Percentiles rank a stretch among this genome's conserved stretches.
Evolutionary conservation across 1,140 invertebrate genomes (phyloP).

Genomic region (Dufourea novaeangliae): DNA sequence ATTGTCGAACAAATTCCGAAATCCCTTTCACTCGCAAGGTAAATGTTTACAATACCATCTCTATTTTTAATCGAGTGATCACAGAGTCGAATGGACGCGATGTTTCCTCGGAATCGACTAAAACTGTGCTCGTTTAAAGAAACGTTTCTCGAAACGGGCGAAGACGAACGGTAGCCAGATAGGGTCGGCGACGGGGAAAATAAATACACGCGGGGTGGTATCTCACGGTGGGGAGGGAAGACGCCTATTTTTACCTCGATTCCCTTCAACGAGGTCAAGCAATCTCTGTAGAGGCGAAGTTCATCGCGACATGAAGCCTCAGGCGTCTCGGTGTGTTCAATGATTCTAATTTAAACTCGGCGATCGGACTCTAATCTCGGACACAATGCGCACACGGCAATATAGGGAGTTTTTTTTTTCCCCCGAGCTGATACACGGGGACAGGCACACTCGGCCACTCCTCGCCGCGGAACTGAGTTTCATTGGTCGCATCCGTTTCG

Average conservation of each 20-base stretch:
- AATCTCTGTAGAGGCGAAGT: not conserved
- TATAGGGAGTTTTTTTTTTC: not conserved
- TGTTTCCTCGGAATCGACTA: not conserved
- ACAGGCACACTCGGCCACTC: not conserved
- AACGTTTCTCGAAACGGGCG: not conserved
- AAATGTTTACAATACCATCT: not conserved
- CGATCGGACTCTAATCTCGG: not conserved
- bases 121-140: not conserved
- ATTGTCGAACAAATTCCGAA: too few relatives aligned
- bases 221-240: not conserved
- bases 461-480: not conserved
- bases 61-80: not conserved
- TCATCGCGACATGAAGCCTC: not conserved
- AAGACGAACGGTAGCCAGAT: not conserved
- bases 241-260: slow-evolving; percentile 33
- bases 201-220: slow-evolving; percentile 5
- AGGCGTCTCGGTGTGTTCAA: too few relatives aligned
- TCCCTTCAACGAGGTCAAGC: slow-evolving; percentile 4
- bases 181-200: not conserved
- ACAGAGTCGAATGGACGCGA: not conserved
- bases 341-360: not conserved
- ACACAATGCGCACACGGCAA: not conserved
- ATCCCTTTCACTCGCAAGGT: too few relatives aligned
- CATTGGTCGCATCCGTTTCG: slow-evolving; percentile 1
- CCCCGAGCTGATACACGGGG: too few relatives aligned